Evolutionary conservation across 2,888 invertebrate genomes (phyloP), one percentile per base, ranked within the genome.

Genomic region (Lasius fuliginosus): DNA sequence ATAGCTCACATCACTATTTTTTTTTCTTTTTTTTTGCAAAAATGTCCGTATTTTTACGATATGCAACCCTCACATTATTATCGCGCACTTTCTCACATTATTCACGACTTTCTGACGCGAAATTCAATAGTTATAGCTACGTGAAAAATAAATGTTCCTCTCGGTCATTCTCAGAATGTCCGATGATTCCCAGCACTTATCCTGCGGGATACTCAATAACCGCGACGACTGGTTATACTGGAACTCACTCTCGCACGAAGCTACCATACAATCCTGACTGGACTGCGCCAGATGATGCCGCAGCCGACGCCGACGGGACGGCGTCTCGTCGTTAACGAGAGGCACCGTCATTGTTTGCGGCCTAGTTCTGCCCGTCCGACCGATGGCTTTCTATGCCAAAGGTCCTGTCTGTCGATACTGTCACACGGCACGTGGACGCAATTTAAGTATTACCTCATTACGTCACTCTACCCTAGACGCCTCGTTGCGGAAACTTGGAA

Each of bases 261-360:
- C 77, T 68, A 64, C 69, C 58, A 75, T 60, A 73, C 73, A 83
- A 84, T 68, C 69, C 69, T 68, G 67, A 15, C 81, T 33, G 84
- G 85, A 89, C 87, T 87, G 85, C 64, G 86, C 83, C 46, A 76
- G 89, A 88, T 82, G 89, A 89, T 86, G 87, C 85, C 49, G 87
- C 84, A 56, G 71, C 84, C 73, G 87, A 86, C 89, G 88, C 73
- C 79, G 68, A 53, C 58, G 85, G 60, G 62, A 69, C 83, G 60
- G 67, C 60, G 81, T 79, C 81, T 81, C 73, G 87, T 89, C 89
- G 91, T 90, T 92, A 91, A 92, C 91, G 91, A 91, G 90, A 89
- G 85, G 87, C 82, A 89, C 83, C 82, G 82, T 88, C 90, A 93
- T 93, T 93, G 93, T 93, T 92, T 91, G 92, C 91, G 92, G 92